Evolutionary conservation across 2,113 vertebrate genomes (phyloP).

Genomic region (Gymnocephalus cernua): DNA sequence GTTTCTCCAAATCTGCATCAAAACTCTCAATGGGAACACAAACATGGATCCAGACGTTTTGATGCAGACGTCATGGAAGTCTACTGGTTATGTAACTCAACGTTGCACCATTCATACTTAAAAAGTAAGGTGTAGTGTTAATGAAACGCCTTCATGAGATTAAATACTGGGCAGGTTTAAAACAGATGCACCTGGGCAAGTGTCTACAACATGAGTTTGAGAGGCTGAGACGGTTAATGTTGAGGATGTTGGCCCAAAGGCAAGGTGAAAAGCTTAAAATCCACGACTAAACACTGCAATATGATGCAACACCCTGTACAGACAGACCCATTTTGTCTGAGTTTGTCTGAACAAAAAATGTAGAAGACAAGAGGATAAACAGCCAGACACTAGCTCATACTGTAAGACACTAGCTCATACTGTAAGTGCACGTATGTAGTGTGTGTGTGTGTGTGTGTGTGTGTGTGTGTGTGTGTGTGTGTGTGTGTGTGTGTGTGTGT

Average conservation of each 20-base stretch:
- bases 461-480: background rate
- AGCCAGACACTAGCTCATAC: background rate
- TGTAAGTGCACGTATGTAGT: too few species aligned
- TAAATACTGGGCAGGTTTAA: background rate
- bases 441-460: background rate
- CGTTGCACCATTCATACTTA: slow-evolving; percentile 23
- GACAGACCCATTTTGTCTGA: background rate
- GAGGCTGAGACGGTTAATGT: background rate
- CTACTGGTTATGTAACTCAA: slow-evolving; percentile 50
- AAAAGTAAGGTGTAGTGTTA: slow-evolving; percentile 34
- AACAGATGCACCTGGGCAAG: slow-evolving; percentile 2
- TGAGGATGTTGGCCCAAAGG: background rate
- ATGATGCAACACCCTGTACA: slow-evolving; percentile 21
- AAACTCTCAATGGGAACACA: background rate
- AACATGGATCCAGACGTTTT: background rate
- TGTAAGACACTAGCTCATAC: background rate
- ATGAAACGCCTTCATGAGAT: background rate
- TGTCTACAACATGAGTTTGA: background rate
- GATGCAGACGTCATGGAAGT: slow-evolving; percentile 7
- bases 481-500: background rate
- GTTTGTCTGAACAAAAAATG: background rate
- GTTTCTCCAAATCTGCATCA: slow-evolving; percentile 6
- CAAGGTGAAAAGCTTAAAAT: slow-evolving; percentile 6
- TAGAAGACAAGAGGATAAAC: slow-evolving; percentile 5
- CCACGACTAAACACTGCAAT: background rate